Percentiles rank a stretch among this genome's conserved stretches.
phyloP scores from a whole-genome alignment of 35 echinoderm and acorn worm species.

The Apostichopus japonicus region DNA sequence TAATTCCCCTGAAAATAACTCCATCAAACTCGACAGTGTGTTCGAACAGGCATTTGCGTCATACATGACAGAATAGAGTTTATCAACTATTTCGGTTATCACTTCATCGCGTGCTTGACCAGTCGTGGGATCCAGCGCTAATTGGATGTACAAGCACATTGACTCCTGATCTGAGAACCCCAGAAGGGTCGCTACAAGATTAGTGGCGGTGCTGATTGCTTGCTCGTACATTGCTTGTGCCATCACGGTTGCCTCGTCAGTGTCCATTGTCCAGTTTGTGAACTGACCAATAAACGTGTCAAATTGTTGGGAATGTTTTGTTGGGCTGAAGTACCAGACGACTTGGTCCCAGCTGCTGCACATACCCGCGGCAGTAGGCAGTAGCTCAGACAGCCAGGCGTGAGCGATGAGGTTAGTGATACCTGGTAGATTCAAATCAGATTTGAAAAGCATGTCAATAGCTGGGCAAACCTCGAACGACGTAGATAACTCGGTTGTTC shows the following conservation, averaged over 20 bases:
- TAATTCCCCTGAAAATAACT: neutral
- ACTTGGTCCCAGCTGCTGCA: conserved; percentile 50
- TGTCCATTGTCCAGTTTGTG: neutral
- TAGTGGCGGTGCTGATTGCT: neutral
- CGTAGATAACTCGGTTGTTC: neutral
- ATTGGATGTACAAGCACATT: conserved; percentile 44
- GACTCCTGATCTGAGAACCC: neutral
- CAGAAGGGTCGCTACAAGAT: neutral
- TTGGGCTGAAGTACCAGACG: conserved; percentile 9
- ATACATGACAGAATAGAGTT: neutral
- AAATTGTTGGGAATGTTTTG: neutral
- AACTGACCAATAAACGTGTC: neutral
- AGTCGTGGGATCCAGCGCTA: neutral
- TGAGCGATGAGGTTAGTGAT: neutral
- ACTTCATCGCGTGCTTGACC: neutral
- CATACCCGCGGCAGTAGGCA: conserved; percentile 47
- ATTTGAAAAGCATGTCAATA: conserved; percentile 34
- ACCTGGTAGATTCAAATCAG: neutral
- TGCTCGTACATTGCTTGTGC: neutral
- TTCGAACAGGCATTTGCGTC: neutral
- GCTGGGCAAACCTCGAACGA: conserved; percentile 33
- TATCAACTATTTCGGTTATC: neutral
- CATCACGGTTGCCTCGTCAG: neutral
- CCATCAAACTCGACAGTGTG: neutral
- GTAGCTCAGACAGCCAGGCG: conserved; percentile 22